These are phyloP conservation scores for Synanthedon formicaeformis DNA, from an alignment of 2,888 invertebrate species.

Conservation along the genomic window DNA sequence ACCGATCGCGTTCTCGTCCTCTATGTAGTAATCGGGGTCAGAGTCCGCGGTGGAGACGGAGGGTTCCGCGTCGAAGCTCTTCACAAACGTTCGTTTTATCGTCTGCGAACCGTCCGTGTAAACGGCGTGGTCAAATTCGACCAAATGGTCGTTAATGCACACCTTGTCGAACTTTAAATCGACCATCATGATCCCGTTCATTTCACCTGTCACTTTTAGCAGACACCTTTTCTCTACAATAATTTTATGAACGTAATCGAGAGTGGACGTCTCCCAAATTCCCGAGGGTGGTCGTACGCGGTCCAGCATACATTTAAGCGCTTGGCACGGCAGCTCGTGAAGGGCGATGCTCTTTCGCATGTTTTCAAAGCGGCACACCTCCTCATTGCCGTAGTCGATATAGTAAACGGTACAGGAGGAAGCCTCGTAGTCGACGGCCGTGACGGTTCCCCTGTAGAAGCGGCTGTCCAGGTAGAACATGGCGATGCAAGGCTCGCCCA, in stretches of 20 bases:
- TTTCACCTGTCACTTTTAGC: constrained; percentile 50
- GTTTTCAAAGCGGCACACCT: constrained; percentile 67
- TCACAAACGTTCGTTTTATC: constrained; percentile 26
- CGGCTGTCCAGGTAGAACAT: constrained; percentile 73
- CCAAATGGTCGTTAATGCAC: constrained; percentile 58
- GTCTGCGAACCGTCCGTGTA: constrained; percentile 43
- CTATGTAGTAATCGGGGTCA: constrained; percentile 43
- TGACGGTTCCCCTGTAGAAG: constrained; percentile 79
- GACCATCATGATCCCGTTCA: constrained; percentile 35
- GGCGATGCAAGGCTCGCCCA: constrained; percentile 78
- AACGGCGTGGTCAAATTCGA: constrained; percentile 52
- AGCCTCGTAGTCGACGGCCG: constrained; percentile 44
- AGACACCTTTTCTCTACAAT: constrained; percentile 71
- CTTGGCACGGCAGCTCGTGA: constrained; percentile 75
- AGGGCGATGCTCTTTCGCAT: constrained; percentile 74
- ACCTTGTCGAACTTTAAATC: constrained; percentile 45
- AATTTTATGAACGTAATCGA: constrained; percentile 73
- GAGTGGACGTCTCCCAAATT: constrained; percentile 60
- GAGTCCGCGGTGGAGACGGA: constrained; percentile 22
- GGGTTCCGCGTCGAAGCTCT: constrained; percentile 5
- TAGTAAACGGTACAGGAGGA: constrained; percentile 71
- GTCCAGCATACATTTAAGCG: constrained; percentile 70
- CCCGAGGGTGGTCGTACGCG: constrained; percentile 32
- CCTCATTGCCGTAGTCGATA: constrained; percentile 87
- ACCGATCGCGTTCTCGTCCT: constrained; percentile 15